phyloP scores from a whole-genome alignment of 2,113 vertebrate species.

The Nerophis lumbriciformis region DNA sequence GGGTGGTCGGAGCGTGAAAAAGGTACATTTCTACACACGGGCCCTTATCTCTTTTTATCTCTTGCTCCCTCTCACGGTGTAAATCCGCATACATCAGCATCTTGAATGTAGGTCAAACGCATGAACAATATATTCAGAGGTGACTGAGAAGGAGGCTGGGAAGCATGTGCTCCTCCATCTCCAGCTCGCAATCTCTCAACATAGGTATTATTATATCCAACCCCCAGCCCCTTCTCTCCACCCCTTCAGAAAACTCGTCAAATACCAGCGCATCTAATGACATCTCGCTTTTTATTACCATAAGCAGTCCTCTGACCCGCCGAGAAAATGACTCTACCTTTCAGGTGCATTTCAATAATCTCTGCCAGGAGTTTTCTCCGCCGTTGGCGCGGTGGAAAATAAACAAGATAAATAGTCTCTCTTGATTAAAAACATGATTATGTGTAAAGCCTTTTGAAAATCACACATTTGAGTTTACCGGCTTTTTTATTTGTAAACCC shows the following conservation, averaged over 20 bases:
- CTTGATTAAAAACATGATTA: slow-evolving; percentile 51
- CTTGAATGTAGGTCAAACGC: slow-evolving; percentile 60
- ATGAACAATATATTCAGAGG: slow-evolving; percentile 56
- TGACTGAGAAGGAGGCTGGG: slow-evolving; percentile 31
- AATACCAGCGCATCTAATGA: slow-evolving; percentile 60
- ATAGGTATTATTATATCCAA: slow-evolving; percentile 12
- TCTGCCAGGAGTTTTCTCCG: slow-evolving; percentile 34
- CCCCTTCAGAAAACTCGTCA: slow-evolving; percentile 40
- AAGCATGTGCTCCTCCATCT: slow-evolving; percentile 25
- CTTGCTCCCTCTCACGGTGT: slow-evolving; percentile 23
- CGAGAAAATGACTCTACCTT: slow-evolving; percentile 54
- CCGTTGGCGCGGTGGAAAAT: slow-evolving; percentile 9
- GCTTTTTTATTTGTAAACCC: not conserved
- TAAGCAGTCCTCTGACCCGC: slow-evolving; percentile 57
- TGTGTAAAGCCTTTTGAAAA: slow-evolving; percentile 25
- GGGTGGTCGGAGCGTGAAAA: slow-evolving; percentile 56
- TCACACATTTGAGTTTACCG: slow-evolving; percentile 36
- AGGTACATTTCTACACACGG: slow-evolving; percentile 48
- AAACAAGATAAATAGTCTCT: no score
- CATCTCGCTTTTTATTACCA: slow-evolving; percentile 62
- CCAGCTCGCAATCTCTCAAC: slow-evolving; percentile 12
- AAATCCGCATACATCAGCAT: slow-evolving; percentile 27
- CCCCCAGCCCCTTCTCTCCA: not conserved
- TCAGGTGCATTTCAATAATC: slow-evolving; percentile 54
- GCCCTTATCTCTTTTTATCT: slow-evolving; percentile 49